Evolutionary conservation across 2,113 vertebrate genomes (phyloP).

Genomic region (Lasiurus cinereus): DNA sequence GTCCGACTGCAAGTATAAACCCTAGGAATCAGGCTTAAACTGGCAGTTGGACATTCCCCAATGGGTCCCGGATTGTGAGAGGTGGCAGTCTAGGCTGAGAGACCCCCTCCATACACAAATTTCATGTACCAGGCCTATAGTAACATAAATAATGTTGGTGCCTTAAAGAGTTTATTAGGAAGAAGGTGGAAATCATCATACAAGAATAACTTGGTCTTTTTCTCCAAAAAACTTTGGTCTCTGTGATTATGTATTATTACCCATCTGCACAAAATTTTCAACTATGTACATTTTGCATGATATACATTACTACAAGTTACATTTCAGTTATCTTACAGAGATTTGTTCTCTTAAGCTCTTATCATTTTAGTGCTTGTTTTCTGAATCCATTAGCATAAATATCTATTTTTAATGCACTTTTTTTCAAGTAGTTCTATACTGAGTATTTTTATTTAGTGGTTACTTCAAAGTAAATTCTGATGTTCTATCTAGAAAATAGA

Average conservation of each 20-base stretch:
- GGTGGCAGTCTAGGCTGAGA: too few relatives aligned
- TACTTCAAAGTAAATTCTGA: constrained; percentile 17
- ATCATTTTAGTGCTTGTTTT: not conserved
- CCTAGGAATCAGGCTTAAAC: too few relatives aligned
- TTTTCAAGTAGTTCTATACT: not conserved
- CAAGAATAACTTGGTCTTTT: not conserved
- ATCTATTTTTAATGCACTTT: not conserved
- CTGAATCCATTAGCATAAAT: not conserved
- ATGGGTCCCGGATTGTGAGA: too few relatives aligned
- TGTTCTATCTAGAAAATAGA: not conserved
- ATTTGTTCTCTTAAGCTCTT: not conserved
- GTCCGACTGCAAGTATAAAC: too few relatives aligned
- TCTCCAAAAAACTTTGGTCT: not conserved
- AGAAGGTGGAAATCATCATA: not conserved
- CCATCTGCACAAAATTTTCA: not conserved
- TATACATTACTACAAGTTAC: constrained; percentile 7
- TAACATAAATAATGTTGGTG: not conserved
- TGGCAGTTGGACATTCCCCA: too few relatives aligned
- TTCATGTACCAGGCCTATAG: too few relatives aligned
- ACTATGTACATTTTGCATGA: not conserved
- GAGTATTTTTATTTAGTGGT: not conserved
- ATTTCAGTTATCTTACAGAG: not conserved
- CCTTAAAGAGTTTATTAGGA: not conserved
- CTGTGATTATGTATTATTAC: not conserved
- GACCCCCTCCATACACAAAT: too few relatives aligned